Evolutionary conservation across 2,797 vertebrate species (phyloP), one percentile per base, ranked within the genome.

Genomic region (Bovichtus variegatus): DNA sequence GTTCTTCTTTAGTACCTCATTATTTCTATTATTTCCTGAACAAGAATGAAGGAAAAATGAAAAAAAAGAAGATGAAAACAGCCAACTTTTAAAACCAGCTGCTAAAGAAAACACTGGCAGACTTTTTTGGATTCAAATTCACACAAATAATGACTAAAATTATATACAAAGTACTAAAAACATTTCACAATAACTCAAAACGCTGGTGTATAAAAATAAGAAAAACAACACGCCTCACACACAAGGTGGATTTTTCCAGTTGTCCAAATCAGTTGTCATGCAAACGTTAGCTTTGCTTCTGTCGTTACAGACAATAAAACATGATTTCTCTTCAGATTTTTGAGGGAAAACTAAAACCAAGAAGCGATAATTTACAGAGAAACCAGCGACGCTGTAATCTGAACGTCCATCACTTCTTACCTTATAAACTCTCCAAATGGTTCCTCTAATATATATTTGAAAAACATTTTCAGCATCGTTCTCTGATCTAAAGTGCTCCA

Each of bases 141-240:
- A 89, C 75, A 89, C 76, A 89, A 87, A 87, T 68, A 81, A 80
- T 57, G 62, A 76, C 81, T 87, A 75, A 93, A 93, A 91, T 89
- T 94, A 93, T 94, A 68, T 92, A 95, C 91, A 94, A 67, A 87
- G 53, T 11, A 84, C 88, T 79, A 82, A 87, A 89, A 90, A 71
- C 81, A 71, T 76, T 68, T 81, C 59, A 86, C 80, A 83, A 77
- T 46, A 85, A 89, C 54, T 78, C 51, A 83, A 76, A 89, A 91
- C 44, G 82, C 71, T 88, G 78, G 77, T 67, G 70, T 85, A 88
- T 62, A 67, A 10, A 41, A n/a, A 34, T 19, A 36, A 12, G 54
- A 9, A 38, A 44, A 18, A 31, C 36, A 66, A 74, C 49, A 18
- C 4, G 54, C 46, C 46, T n/a, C 27, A 54, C 51, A 54, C 9